Evolutionary conservation across 2,113 vertebrate genomes (phyloP).

Genomic region (Amia ocellicauda): DNA sequence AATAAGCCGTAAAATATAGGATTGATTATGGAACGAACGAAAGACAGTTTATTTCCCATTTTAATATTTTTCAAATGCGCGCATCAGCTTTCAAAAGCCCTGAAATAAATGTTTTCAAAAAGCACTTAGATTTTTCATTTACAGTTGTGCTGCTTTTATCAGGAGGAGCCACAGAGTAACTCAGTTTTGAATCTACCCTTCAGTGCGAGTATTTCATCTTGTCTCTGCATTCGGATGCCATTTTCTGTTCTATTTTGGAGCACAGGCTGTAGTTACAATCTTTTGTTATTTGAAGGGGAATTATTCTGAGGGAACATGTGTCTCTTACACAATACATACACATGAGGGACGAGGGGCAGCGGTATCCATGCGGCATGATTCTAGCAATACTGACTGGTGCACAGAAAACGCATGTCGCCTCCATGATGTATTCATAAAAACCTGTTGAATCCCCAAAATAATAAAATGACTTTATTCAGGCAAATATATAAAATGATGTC

Average conservation of each 20-base stretch:
- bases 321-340: not conserved
- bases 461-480: no score
- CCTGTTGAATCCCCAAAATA: no score
- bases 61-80: not conserved
- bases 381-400: no score
- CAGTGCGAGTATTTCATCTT: slow-evolving; percentile 15
- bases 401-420: no score
- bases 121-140: not conserved
- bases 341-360: no score
- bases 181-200: slow-evolving; percentile 1
- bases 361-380: no score
- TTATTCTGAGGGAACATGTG: not conserved
- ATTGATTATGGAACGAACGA: not conserved
- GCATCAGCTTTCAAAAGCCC: not conserved
- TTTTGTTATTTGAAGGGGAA: not conserved
- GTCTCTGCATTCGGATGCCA: slow-evolving; percentile 1
- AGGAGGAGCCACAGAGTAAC: not conserved
- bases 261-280: not conserved
- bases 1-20: not conserved
- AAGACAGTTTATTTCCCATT: slow-evolving; percentile 1
- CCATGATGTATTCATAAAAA: no score
- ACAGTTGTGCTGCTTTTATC: not conserved
- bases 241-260: slow-evolving; percentile 3
- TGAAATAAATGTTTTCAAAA: not conserved
- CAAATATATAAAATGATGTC: no score